Base-by-base conservation (phyloP, 2,113 vertebrate species). In the Theristicus caerulescens region DNA sequence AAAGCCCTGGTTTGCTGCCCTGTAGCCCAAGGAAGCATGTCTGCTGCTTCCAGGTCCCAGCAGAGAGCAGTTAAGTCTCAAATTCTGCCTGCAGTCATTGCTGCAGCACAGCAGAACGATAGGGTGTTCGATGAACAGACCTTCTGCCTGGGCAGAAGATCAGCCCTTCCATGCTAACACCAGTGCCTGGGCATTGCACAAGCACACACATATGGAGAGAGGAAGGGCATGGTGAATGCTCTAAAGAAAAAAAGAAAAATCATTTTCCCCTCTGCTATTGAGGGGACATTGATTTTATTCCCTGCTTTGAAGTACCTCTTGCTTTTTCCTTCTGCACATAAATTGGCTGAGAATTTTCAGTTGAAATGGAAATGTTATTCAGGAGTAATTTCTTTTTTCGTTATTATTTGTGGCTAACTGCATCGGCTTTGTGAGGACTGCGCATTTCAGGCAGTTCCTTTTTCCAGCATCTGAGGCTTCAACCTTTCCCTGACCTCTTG, bases 401-500 rank as follows among this genome's bases (percentile, higher is more conserved):
- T 82, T 65, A 29, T 24, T 74, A 59, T 78, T 78, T 31, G 58
- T 25, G 40, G 69, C n/a, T 25, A 66, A 21, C 34, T 77, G 32
- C 71, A 21, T 15, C 6, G 44, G 36, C 31, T 52, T 34, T 52
- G 72, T 4, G 0, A 51, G 42, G 21, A 15, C 36, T 8, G 40
- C 3, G 4, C 27, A 5, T 59, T 92, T 61, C 73, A 79, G 73
- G 20, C 19, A 8, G 31, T 32, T 73, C 64, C 51, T 29, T 82
- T 38, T n/a, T 77, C 7, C 82, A 77, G 54, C 24, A 3, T 91
- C 94, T 64, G 89, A 86, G 84, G 65, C 82, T 88, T 84, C 91
- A 95, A 59, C 94, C 96, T 93, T 88, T 91, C 81, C 77, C 88
- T 92, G 96, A 97, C 96, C 95, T 93, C 52, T 7, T 69, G 82